A percentile compares a stretch with the other conserved stretches of the same genome.
Conservation (phyloP, 2,797 vertebrate species). For the Sparidentex hasta region DNA sequence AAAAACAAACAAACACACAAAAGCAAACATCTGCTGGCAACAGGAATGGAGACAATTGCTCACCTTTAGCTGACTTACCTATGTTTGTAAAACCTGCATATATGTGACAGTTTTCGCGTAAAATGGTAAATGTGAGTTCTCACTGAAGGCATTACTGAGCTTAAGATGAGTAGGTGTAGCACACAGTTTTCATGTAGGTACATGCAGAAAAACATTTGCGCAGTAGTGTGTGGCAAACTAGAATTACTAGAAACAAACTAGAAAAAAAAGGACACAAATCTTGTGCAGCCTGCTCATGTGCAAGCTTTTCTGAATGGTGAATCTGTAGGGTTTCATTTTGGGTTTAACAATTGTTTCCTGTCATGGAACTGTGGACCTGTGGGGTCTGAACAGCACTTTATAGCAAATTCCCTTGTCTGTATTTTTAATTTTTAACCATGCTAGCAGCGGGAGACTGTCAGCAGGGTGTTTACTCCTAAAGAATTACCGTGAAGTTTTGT, state of each 20-base stretch:
- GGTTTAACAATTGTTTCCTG: background rate
- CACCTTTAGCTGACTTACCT: no score
- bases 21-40: no score
- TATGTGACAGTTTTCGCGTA: no score
- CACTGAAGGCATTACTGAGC: background rate
- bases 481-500: no score
- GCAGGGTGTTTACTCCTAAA: no score
- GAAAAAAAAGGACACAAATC: background rate
- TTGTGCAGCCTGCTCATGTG: background rate
- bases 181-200: background rate
- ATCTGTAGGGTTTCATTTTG: background rate
- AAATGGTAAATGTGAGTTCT: no score
- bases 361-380: background rate
- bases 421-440: background rate
- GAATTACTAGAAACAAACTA: background rate
- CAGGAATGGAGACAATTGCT: no score
- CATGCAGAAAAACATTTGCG: constrained; percentile 6
- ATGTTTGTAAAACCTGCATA: no score
- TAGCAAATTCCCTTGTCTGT: background rate
- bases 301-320: background rate
- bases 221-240: background rate
- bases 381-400: background rate
- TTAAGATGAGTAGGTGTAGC: background rate
- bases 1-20: no score
- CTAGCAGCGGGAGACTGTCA: no score